Conservation (phyloP, 2,797 vertebrate genomes). For the Pygocentrus nattereri region DNA sequence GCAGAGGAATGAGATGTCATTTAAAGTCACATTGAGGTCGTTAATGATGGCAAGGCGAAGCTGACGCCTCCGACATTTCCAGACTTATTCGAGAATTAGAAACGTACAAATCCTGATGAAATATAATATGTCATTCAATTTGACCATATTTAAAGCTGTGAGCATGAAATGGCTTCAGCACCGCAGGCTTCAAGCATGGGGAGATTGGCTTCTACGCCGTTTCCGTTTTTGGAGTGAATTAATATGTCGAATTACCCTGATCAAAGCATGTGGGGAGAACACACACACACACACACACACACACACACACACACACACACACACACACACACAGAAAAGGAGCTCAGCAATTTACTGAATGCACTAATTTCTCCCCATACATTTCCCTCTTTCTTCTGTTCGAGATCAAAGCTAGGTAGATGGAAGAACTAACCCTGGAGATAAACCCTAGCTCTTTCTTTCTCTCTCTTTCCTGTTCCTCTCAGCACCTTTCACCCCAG, state of each 20-base stretch:
- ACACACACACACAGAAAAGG: neutral
- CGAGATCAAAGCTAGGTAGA: slow-evolving; percentile 29
- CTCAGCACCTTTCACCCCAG: neutral
- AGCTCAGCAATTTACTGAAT: slow-evolving; percentile 48
- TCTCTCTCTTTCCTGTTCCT: slow-evolving; percentile 4
- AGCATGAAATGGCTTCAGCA: slow-evolving; percentile 53
- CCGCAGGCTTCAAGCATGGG: slow-evolving; percentile 43
- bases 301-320: slow-evolving; percentile 14
- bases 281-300: slow-evolving; percentile 29
- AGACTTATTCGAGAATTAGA: slow-evolving; percentile 25
- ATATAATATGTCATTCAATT: slow-evolving; percentile 56
- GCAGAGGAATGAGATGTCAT: slow-evolving; percentile 67
- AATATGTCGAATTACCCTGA: slow-evolving; percentile 58
- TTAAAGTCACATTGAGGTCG: neutral
- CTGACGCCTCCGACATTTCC: neutral
- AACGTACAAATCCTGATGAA: slow-evolving; percentile 46
- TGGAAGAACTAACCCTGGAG: neutral
- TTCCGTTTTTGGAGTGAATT: slow-evolving; percentile 33
- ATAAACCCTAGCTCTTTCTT: neutral
- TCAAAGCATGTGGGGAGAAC: slow-evolving; percentile 59
- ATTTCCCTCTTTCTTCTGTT: slow-evolving; percentile 30
- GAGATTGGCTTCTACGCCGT: slow-evolving; percentile 32
- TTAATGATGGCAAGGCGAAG: neutral
- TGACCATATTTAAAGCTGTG: slow-evolving; percentile 49
- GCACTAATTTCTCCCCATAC: slow-evolving; percentile 54